These are phyloP conservation scores for Hofmannophila pseudospretella DNA, from an alignment of 2,888 invertebrate species.

Conservation along the genomic window DNA sequence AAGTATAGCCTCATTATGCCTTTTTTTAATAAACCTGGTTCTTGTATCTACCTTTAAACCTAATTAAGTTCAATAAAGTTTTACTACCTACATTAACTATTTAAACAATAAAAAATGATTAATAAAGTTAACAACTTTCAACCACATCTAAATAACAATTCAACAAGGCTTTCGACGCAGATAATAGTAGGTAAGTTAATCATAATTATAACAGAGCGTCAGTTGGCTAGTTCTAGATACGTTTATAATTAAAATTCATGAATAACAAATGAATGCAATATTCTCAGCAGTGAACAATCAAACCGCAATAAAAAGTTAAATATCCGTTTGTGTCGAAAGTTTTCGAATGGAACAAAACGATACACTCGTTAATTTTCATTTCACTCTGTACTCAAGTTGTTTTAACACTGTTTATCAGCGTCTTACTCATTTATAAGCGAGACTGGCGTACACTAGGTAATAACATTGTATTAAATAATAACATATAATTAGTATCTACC, in stretches of 20 bases:
- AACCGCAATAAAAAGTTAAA: conserved; percentile 47
- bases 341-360: conserved; percentile 40
- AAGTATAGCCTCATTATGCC: no score
- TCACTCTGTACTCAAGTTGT: conserved; percentile 37
- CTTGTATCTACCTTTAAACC: neutral
- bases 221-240: conserved; percentile 35
- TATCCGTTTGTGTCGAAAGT: conserved; percentile 42
- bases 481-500: conserved; percentile 72
- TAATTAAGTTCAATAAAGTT: neutral
- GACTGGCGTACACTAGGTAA: conserved; percentile 53
- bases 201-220: conserved; percentile 43
- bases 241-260: conserved; percentile 52
- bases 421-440: conserved; percentile 46
- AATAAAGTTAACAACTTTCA: conserved; percentile 41
- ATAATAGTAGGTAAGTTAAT: conserved; percentile 55
- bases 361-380: conserved; percentile 48
- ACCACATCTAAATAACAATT: conserved; percentile 45
- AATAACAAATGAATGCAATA: conserved; percentile 44
- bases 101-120: conserved; percentile 33
- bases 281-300: conserved; percentile 44
- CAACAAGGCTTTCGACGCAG: conserved; percentile 39
- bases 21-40: no score
- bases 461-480: conserved; percentile 73
- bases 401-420: conserved; percentile 50
- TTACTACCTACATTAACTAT: neutral